A percentile compares a stretch with the other conserved stretches of the same genome.
phyloP scores from a whole-genome alignment of 2,113 vertebrate species.

The Myiozetetes cayanensis region DNA sequence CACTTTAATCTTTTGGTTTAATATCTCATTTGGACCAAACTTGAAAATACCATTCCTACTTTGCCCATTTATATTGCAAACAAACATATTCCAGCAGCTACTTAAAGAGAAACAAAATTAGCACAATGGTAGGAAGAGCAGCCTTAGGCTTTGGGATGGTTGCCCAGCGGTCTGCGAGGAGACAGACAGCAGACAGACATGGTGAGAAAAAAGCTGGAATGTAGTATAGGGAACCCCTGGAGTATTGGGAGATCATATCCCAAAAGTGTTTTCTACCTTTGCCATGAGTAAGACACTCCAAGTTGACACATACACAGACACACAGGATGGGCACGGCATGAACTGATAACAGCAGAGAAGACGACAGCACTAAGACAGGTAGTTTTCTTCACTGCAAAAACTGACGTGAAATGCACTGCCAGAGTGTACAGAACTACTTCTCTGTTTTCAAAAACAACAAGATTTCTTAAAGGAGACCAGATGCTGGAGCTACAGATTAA shows the following conservation, averaged over 20 bases:
- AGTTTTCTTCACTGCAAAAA: background rate
- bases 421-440: background rate
- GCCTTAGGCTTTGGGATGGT: background rate
- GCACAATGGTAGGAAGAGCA: background rate
- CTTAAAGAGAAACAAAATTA: background rate
- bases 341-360: background rate
- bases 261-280: background rate
- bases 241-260: background rate
- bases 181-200: background rate
- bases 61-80: background rate
- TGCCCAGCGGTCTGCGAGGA: background rate
- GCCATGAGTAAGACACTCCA: background rate
- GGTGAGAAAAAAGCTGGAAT: background rate
- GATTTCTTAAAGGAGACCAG: background rate
- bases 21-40: background rate
- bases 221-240: background rate
- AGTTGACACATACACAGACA: accelerated
- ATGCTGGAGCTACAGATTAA: background rate
- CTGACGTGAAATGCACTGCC: background rate
- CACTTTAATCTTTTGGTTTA: conserved; percentile 34
- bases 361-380: background rate
- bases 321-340: accelerated
- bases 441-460: background rate
- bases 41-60: background rate
- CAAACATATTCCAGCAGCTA: background rate